phyloP scores from a whole-genome alignment of 2,888 invertebrate species.

The Aricia artaxerxes region DNA sequence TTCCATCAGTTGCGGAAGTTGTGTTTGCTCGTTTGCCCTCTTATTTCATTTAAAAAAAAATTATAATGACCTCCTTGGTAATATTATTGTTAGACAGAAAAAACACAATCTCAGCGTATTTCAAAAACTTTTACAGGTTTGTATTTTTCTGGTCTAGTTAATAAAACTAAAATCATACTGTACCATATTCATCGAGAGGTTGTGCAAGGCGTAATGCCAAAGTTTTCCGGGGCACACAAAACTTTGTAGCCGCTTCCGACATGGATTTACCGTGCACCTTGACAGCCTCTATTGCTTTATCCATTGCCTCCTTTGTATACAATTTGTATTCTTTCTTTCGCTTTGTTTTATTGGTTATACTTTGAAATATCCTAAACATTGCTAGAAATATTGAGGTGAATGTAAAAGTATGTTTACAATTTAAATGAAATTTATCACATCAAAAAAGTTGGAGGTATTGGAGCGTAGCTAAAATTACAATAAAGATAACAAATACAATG shows the following conservation, averaged over 20 bases:
- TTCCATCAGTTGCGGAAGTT: too few relatives aligned
- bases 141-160: not conserved
- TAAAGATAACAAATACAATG: too few relatives aligned
- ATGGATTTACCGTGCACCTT: not conserved
- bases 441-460: not conserved
- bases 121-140: too few relatives aligned
- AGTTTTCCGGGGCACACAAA: slow-evolving; percentile 34
- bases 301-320: slow-evolving; percentile 33
- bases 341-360: not conserved
- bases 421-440: not conserved
- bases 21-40: too few relatives aligned
- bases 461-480: too few relatives aligned
- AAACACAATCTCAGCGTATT: too few relatives aligned
- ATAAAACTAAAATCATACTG: not conserved
- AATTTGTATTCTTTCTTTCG: slow-evolving; percentile 30
- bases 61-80: too few relatives aligned
- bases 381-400: not conserved
- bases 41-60: too few relatives aligned
- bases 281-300: slow-evolving; percentile 34
- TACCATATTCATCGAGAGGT: slow-evolving; percentile 7
- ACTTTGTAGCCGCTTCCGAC: slow-evolving; percentile 30
- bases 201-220: slow-evolving; percentile 5
- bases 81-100: too few relatives aligned
- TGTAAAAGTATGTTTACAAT: not conserved
- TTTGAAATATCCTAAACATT: not conserved